Percentiles rank a stretch among this genome's conserved stretches.
Conservation (phyloP, 2,888 invertebrate genomes). For the Phyllotreta striolata region DNA sequence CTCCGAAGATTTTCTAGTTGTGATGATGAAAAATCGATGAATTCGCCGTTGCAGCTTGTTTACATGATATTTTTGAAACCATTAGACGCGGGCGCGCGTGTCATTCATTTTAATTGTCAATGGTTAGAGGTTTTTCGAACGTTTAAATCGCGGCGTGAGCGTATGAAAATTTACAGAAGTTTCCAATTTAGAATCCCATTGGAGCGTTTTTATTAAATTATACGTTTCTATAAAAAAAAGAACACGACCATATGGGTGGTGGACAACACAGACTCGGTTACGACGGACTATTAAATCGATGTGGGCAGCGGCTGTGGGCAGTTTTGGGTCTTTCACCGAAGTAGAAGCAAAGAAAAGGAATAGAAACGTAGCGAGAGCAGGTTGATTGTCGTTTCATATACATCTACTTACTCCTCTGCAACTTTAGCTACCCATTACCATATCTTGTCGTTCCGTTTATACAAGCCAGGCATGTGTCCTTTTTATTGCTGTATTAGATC, state of each 20-base stretch:
- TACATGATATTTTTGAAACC: slow-evolving; percentile 32
- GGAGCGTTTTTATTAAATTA: too few species aligned
- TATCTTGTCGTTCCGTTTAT: slow-evolving; percentile 31
- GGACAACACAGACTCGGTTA: slow-evolving; percentile 17
- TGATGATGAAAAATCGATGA: slow-evolving; percentile 36
- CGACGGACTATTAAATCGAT: slow-evolving; percentile 19
- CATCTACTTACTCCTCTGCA: slow-evolving; percentile 49
- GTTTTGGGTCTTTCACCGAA: slow-evolving; percentile 52
- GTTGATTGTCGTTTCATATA: slow-evolving; percentile 49
- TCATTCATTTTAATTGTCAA: slow-evolving; percentile 9
- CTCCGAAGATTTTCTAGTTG: slow-evolving; percentile 26
- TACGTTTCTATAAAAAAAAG: not conserved
- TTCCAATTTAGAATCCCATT: too few species aligned
- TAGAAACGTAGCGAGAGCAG: slow-evolving; percentile 44
- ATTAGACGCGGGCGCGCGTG: slow-evolving; percentile 24
- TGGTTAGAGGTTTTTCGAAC: not conserved
- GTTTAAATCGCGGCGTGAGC: not conserved
- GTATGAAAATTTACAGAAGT: too few species aligned
- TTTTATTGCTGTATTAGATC: slow-evolving; percentile 8
- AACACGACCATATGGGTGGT: slow-evolving; percentile 20
- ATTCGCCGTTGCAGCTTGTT: slow-evolving; percentile 24
- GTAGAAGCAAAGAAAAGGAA: slow-evolving; percentile 30
- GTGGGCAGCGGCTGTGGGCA: slow-evolving; percentile 47
- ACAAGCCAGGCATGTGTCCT: not conserved
- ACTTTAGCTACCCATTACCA: slow-evolving; percentile 45